phyloP scores from a whole-genome alignment of 2,113 vertebrate genomes.

The Herpetotheres cachinnans region DNA sequence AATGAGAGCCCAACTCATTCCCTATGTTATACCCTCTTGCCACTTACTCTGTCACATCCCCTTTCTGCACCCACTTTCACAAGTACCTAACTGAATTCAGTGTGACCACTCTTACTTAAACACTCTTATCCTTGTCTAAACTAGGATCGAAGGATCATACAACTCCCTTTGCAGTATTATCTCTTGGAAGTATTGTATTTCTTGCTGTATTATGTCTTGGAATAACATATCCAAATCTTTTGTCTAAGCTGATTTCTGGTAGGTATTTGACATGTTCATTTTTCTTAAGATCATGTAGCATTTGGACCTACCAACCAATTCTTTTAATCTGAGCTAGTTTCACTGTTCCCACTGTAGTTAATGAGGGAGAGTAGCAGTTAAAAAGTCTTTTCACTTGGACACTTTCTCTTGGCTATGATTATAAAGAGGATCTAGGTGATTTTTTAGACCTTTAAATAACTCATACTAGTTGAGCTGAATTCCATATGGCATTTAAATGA shows the following conservation, averaged over 20 bases:
- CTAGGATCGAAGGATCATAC: neutral
- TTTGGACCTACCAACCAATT: neutral
- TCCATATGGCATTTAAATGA: neutral
- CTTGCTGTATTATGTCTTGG: neutral
- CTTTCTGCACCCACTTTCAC: neutral
- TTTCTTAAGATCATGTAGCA: neutral
- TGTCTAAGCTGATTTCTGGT: neutral
- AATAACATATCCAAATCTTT: neutral
- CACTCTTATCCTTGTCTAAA: neutral
- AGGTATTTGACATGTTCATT: neutral
- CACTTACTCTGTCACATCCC: neutral
- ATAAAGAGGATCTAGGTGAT: neutral
- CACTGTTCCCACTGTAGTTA: neutral
- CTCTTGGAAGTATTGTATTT: neutral
- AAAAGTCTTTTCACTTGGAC: neutral
- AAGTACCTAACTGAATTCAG: neutral
- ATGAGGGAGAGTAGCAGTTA: neutral
- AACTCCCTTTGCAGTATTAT: neutral
- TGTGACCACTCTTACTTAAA: neutral
- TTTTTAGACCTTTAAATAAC: conserved; percentile 23
- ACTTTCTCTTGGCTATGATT: neutral
- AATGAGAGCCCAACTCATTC: neutral
- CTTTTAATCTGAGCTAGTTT: neutral
- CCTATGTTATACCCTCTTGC: neutral
- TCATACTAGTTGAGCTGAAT: neutral